Evolutionary conservation across 2,888 invertebrate genomes (phyloP).

Genomic region (Tetrapedia diversipes): DNA sequence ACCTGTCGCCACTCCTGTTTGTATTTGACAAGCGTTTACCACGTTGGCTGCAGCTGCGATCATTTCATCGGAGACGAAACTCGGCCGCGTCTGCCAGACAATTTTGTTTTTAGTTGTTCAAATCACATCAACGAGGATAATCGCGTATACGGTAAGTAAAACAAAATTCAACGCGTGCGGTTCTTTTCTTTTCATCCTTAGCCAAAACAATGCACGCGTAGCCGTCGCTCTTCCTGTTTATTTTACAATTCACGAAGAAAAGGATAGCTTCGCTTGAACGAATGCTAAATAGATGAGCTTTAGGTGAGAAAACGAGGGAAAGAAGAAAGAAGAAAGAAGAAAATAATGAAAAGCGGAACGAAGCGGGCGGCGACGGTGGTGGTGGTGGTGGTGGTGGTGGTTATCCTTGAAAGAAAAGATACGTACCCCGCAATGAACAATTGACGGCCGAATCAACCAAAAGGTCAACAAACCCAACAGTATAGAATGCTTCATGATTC

Average conservation of each 20-base stretch:
- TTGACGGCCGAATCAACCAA: conserved; percentile 64
- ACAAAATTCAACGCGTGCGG: too few species aligned
- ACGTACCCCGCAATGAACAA: conserved; percentile 74
- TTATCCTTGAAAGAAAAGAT: neutral
- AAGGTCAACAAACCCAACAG: conserved; percentile 50
- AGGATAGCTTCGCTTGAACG: neutral
- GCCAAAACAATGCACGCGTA: neutral
- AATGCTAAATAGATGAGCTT: neutral
- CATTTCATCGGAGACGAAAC: conserved; percentile 79
- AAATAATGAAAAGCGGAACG: neutral
- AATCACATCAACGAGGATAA: neutral
- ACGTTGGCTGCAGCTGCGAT: conserved; percentile 78
- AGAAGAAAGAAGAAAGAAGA: neutral
- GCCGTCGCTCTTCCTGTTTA: neutral
- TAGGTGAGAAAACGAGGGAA: neutral
- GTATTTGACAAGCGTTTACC: conserved; percentile 79
- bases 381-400: too few species aligned
- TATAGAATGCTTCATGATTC: conserved; percentile 60
- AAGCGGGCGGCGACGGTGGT: too few species aligned
- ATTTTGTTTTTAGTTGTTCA: conserved; percentile 5
- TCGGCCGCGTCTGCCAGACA: conserved; percentile 74
- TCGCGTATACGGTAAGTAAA: too few species aligned
- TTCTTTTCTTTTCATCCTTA: neutral
- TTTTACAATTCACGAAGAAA: neutral
- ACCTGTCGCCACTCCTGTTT: conserved; percentile 79